These are phyloP conservation scores for Saimiri boliviensis DNA, from an alignment of 2,113 vertebrate species.

Conservation along the genomic window DNA sequence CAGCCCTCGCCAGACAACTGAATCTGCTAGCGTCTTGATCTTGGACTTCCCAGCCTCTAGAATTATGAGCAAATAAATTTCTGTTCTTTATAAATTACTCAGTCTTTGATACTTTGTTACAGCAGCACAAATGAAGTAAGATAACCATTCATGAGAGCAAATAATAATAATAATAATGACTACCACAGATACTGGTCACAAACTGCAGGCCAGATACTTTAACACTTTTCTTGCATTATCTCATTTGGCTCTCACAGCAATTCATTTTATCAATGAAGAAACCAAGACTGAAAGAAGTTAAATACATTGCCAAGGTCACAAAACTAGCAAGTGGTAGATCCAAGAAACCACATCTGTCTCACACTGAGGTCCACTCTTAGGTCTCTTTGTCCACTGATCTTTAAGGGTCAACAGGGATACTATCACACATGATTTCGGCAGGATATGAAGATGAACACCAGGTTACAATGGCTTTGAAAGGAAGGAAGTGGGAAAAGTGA, in stretches of 20 bases:
- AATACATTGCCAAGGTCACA: background rate
- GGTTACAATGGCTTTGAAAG: background rate
- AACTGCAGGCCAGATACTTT: background rate
- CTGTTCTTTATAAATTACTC: background rate
- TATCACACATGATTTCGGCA: background rate
- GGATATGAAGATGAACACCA: background rate
- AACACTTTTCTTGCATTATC: background rate
- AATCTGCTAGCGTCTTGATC: background rate
- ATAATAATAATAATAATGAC: background rate
- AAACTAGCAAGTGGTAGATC: background rate
- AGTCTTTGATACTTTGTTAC: background rate
- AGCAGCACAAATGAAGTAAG: background rate
- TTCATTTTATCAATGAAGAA: background rate
- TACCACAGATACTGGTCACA: fast-evolving
- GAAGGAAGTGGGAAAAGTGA: background rate
- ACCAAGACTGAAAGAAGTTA: background rate
- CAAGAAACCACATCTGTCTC: background rate
- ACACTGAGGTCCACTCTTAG: background rate
- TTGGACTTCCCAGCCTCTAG: background rate
- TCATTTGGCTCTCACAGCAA: background rate
- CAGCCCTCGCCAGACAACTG: background rate
- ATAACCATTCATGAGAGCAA: background rate
- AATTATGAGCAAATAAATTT: background rate
- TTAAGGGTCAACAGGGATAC: background rate
- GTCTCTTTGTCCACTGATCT: background rate